phyloP scores from a whole-genome alignment of 2,888 invertebrate genomes.

The Horisme vitalbata region DNA sequence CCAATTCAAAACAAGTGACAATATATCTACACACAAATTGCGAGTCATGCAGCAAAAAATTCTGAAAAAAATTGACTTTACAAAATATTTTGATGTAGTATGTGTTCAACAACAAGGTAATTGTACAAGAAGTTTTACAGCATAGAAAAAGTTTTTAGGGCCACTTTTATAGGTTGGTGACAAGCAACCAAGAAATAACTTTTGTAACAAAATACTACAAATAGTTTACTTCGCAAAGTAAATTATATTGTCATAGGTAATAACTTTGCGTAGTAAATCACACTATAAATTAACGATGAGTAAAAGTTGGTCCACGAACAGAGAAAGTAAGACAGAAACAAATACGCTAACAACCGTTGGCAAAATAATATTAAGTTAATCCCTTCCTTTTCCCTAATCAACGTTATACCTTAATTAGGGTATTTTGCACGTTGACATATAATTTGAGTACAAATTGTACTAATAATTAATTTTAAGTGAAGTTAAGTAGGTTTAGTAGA shows the following conservation, averaged over 20 bases:
- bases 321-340: conserved; percentile 9
- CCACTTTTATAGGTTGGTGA: too few species aligned
- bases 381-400: conserved; percentile 10
- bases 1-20: too few species aligned
- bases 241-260: not conserved
- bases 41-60: too few species aligned
- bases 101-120: too few species aligned
- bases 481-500: too few species aligned
- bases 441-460: conserved; percentile 10
- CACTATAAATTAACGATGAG: conserved; percentile 11
- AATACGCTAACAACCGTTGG: conserved; percentile 12
- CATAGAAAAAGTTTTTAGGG: too few species aligned
- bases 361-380: conserved; percentile 19
- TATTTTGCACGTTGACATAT: conserved; percentile 11
- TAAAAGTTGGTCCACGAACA: conserved; percentile 18
- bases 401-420: conserved; percentile 18
- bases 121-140: too few species aligned
- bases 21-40: too few species aligned
- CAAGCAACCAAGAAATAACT: too few species aligned
- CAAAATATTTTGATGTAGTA: too few species aligned
- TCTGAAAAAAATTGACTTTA: too few species aligned
- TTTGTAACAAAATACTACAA: too few species aligned
- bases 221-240: not conserved
- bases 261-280: conserved; percentile 1
- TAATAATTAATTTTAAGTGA: conserved; percentile 3